Conservation (phyloP, 2,797 vertebrate species). For the Gallinago stenura region DNA sequence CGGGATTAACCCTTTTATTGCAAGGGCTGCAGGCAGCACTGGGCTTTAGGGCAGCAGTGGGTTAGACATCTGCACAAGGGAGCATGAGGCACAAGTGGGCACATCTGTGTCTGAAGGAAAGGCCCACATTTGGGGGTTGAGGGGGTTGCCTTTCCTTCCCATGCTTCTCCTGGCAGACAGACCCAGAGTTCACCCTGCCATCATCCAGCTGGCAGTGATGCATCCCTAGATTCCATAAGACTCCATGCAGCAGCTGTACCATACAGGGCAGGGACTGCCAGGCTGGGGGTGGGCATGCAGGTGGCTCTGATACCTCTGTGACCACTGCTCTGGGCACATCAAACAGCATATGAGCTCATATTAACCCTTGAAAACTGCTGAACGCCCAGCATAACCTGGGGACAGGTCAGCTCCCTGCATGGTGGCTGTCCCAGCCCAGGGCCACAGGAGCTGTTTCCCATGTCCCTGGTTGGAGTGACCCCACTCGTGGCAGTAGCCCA, state of each 20-base stretch:
- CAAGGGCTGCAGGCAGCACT: background rate
- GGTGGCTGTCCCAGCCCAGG: accelerated
- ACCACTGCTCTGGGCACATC: background rate
- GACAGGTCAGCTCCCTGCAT: background rate
- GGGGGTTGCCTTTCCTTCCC: background rate
- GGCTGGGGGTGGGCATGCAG: background rate
- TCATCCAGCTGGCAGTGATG: background rate
- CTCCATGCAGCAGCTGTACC: background rate
- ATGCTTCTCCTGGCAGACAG: background rate
- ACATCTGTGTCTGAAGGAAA: accelerated
- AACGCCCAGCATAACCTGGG: background rate
- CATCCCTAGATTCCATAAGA: background rate
- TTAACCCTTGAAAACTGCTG: background rate
- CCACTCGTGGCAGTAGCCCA: background rate
- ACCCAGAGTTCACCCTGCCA: background rate
- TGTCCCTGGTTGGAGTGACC: background rate
- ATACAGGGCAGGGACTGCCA: background rate
- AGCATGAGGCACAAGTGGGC: accelerated
- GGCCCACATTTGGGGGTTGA: accelerated
- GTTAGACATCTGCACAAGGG: background rate
- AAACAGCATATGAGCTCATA: background rate
- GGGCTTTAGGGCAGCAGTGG: background rate
- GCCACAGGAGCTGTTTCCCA: background rate
- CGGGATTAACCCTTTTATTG: background rate
- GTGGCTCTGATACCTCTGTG: background rate